Base-by-base conservation (phyloP, 2,888 invertebrate genomes). In the Erebia ligea region DNA sequence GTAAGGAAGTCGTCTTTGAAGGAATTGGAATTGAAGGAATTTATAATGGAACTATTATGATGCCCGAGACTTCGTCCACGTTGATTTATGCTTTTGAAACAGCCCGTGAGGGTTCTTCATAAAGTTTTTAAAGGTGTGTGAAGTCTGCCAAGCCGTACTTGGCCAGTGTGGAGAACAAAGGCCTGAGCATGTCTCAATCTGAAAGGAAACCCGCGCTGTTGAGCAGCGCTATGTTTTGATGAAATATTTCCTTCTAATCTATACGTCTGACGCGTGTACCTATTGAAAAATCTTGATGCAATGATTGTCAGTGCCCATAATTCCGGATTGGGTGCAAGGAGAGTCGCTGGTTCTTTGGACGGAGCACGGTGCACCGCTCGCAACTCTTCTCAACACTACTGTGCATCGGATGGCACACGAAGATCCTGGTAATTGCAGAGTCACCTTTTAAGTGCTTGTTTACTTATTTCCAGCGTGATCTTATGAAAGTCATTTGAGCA, bases 1-100 rank as follows among this genome's bases (percentile, higher is more conserved):
- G 98, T 98, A 89, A 21, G 25, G 25, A 2, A 56, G 8, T 45
- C 11, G 4, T 52, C 15, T 15, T 54, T n/a, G n/a, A n/a, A n/a
- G n/a, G n/a, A n/a, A n/a, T n/a, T n/a, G n/a, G n/a, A 17, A 8
- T n/a, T 56, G 8, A 17, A 19, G 17, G 9, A 17, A 13, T 48
- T 13, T 5, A 15, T 48, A 15, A 15, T 15, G 48, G 1, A 50
- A 6, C 15, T 15, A 45, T 45, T 45, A 45, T 0, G 34, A 34
- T 34, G 5, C 34, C 34, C 34, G 34, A 3, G 25, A 25, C 25
- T 25, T 4, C 25, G 3, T 25, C 25, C 25, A 25, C 34, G 34
- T 34, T 34, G 34, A 34, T 34, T 34, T 34, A 34, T 34, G 34
- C 1, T 34, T 34, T 34, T 34, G 34, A 34, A 34, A 34, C 6